Conservation (phyloP, 2,888 invertebrate genomes). For the Pachliopta kotzebuea region DNA sequence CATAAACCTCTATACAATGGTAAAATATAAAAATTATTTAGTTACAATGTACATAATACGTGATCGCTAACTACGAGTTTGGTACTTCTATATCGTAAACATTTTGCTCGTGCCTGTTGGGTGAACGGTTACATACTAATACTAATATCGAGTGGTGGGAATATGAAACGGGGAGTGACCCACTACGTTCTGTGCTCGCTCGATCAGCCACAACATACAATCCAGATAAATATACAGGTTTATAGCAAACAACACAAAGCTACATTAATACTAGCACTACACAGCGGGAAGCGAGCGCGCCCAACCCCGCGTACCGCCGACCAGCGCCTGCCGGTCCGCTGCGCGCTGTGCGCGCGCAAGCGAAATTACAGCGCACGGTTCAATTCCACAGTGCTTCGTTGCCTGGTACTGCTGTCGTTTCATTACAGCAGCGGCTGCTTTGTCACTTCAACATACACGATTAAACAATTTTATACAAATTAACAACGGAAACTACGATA, state of each 20-base stretch:
- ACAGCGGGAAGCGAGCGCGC: neutral
- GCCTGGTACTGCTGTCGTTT: constrained; percentile 41
- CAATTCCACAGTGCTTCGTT: constrained; percentile 76
- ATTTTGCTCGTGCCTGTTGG: constrained; percentile 49
- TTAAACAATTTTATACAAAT: neutral
- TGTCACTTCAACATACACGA: constrained; percentile 1
- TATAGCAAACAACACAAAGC: constrained; percentile 29
- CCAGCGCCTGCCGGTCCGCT: constrained; percentile 42
- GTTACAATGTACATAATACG: constrained; percentile 79
- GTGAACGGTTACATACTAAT: constrained; percentile 55
- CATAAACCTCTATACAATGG: constrained; percentile 78
- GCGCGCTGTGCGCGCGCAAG: constrained; percentile 62
- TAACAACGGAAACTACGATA: neutral
- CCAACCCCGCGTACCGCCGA: neutral
- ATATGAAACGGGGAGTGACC: constrained; percentile 48
- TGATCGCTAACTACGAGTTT: constrained; percentile 77
- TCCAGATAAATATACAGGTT: constrained; percentile 10
- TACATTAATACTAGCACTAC: neutral
- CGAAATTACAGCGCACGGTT: constrained; percentile 62
- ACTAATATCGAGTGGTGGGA: constrained; percentile 71
- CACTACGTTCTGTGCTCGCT: constrained; percentile 56
- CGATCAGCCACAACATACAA: constrained; percentile 32
- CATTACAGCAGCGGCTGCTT: constrained; percentile 33
- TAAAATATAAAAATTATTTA: constrained; percentile 77
- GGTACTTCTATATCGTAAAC: constrained; percentile 74